Evolutionary conservation across 2,888 invertebrate species (phyloP).

Genomic region (Mimumesa dahlbomi): DNA sequence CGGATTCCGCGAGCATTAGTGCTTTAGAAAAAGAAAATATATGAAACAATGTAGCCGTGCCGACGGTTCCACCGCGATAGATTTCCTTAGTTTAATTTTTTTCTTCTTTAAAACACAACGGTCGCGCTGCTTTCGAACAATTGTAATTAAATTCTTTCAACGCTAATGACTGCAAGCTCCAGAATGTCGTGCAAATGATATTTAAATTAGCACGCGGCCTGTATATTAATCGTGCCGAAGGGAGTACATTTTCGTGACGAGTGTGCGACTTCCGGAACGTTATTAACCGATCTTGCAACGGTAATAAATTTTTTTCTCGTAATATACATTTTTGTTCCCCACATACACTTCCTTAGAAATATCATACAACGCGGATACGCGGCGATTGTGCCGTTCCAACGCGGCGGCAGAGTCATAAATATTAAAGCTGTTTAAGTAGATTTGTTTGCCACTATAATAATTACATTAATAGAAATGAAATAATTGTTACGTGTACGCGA

Average conservation of each 20-base stretch:
- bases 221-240: constrained; percentile 57
- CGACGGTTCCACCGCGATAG: constrained; percentile 8
- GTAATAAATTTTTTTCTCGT: constrained; percentile 36
- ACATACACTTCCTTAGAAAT: not conserved
- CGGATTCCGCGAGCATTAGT: too few relatives aligned
- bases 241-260: constrained; percentile 43
- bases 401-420: constrained; percentile 1
- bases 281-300: constrained; percentile 46
- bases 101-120: constrained; percentile 8
- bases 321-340: constrained; percentile 18
- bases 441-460: too few relatives aligned
- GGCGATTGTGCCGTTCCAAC: too few relatives aligned
- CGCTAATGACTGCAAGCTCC: constrained; percentile 58
- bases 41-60: too few relatives aligned
- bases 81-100: constrained; percentile 43
- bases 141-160: constrained; percentile 62
- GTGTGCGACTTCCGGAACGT: constrained; percentile 36
- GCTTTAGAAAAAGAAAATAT: too few relatives aligned
- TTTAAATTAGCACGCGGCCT: constrained; percentile 60
- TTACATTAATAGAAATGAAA: too few relatives aligned
- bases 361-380: too few relatives aligned
- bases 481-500: too few relatives aligned
- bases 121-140: constrained; percentile 45
- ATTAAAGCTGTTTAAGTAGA: too few relatives aligned
- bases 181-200: constrained; percentile 59